phyloP scores from a whole-genome alignment of 2,797 vertebrate genomes.

The Lagocephalus sceleratus region DNA sequence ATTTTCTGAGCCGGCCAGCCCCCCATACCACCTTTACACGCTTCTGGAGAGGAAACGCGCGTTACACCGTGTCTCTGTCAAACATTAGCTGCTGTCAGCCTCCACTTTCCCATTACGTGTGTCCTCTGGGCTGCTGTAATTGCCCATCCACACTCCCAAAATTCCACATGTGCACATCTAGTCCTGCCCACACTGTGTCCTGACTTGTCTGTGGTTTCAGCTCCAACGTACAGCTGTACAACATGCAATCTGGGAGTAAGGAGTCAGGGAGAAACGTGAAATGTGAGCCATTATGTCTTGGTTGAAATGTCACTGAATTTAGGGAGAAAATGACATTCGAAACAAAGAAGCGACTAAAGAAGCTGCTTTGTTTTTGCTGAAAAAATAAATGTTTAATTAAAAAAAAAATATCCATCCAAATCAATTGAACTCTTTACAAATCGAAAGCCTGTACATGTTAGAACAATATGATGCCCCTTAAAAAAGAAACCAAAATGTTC shows the following conservation, averaged over 20 bases:
- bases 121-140: constrained; percentile 36
- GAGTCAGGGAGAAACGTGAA: no score
- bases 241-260: background rate
- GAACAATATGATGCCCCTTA: constrained; percentile 1
- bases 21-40: constrained; percentile 29
- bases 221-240: constrained; percentile 10
- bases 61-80: constrained; percentile 33
- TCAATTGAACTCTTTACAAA: background rate
- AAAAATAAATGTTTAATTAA: background rate
- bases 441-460: background rate
- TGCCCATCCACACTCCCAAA: constrained; percentile 9
- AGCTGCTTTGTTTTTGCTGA: background rate
- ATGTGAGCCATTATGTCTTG: no score
- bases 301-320: no score
- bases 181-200: constrained; percentile 20
- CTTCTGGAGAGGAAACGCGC: constrained; percentile 20
- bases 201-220: constrained; percentile 38
- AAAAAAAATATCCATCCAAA: background rate
- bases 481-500: background rate
- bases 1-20: constrained; percentile 8
- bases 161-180: constrained; percentile 22
- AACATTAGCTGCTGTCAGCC: constrained; percentile 22
- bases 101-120: constrained; percentile 30
- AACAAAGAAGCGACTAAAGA: background rate
- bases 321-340: background rate